Base-by-base conservation (phyloP, 2,888 invertebrate genomes). In the Drosophila tripunctata region DNA sequence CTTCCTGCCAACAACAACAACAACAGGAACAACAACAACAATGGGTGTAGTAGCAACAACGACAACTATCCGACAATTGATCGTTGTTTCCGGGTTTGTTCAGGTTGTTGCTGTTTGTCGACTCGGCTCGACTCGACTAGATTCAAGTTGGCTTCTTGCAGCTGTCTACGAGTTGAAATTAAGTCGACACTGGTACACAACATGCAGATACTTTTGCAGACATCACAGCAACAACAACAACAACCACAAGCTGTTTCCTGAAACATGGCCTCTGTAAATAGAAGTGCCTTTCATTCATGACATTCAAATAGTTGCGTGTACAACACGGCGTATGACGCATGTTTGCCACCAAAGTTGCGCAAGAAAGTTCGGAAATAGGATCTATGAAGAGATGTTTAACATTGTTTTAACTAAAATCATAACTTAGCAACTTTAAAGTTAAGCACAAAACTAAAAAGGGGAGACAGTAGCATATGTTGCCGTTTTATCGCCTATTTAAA, bases 11-110 rank as follows among this genome's bases (percentile, higher is more conserved):
- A 62, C 67, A 66, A 61, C 62, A 55, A 47, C 43, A 38, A 21
- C 45, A 44, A 43, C 41, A 43, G n/a, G 31, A 56, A 14, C 40
- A 57, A 31, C 47, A 41, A 45, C 47, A 33, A 14, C 15, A 22
- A 14, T 21, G 40, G 1, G 27, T 4, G 45, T 31, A 35, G 35
- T 3, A 56, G 10, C 57, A 58, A 74, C 62, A 31, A 67, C 56
- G 61, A 61, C 75, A 73, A 75, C 70, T 54, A 75, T 82, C 79
- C 69, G 80, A 88, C 84, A 83, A 86, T 86, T 85, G 84, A 85
- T 84, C 84, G 88, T 65, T 74, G 80, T 80, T 83, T 83, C 83
- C 80, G 82, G 55, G 35, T 27, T 54, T 55, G 54, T 55, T 63
- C 38, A 36, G 56, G 51, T 35, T 35, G 61, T 48, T 71, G 64